A percentile compares a stretch with the other conserved stretches of the same genome.
phyloP scores from a whole-genome alignment of 1,140 invertebrate genomes.

The Pseudomyrmex cubaensis region DNA sequence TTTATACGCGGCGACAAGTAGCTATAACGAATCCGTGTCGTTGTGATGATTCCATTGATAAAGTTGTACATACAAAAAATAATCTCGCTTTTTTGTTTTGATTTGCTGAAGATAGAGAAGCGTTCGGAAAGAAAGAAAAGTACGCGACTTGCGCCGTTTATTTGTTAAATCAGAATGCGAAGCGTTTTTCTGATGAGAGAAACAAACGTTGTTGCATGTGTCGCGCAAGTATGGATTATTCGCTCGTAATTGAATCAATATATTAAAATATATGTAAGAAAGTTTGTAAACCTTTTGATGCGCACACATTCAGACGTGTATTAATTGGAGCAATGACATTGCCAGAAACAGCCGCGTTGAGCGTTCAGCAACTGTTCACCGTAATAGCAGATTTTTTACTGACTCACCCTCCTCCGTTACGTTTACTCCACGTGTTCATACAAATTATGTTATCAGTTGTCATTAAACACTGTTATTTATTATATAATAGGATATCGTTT shows the following conservation, averaged over 20 bases:
- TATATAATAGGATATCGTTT: conserved; percentile 28
- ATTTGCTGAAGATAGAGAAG: too few relatives aligned
- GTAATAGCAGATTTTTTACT: neutral
- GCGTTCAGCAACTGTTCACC: too few relatives aligned
- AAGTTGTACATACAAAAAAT: too few relatives aligned
- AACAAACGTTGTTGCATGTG: conserved; percentile 21
- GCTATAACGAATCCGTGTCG: too few relatives aligned
- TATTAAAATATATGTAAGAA: conserved; percentile 57
- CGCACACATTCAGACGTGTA: neutral
- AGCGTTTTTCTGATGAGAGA: too few relatives aligned
- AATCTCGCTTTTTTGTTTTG: too few relatives aligned
- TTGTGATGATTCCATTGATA: too few relatives aligned
- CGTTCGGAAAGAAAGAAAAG: too few relatives aligned
- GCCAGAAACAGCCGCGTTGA: neutral
- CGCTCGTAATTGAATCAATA: conserved; percentile 16
- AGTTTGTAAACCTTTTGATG: neutral
- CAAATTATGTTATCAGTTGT: conserved; percentile 34
- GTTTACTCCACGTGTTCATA: neutral
- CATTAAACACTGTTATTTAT: conserved; percentile 45
- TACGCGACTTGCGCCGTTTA: too few relatives aligned
- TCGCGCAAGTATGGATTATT: conserved; percentile 24
- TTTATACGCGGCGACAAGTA: too few relatives aligned
- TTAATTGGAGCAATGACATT: neutral
- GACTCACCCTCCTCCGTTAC: neutral
- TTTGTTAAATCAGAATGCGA: too few relatives aligned